Base-by-base conservation (phyloP, 2,797 vertebrate species). In the Hephaestus fuliginosus region DNA sequence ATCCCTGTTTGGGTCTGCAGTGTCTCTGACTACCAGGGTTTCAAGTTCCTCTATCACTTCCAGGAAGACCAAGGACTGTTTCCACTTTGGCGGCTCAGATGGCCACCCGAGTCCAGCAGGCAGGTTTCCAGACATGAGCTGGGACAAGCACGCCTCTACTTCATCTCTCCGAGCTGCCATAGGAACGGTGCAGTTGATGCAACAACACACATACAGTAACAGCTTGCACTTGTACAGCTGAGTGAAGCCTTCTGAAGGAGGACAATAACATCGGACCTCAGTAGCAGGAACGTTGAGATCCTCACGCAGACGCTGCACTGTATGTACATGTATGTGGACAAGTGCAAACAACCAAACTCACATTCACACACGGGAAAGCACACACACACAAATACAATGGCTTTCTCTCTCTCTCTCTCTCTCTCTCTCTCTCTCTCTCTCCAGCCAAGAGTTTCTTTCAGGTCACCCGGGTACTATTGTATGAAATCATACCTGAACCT, bases 91-190 rank as follows among this genome's bases (percentile, higher is more conserved):
- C 80, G 76, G 77, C 49, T 83, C 58, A 70, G 68, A 74, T 20
- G 44, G 55, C 73, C 75, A 28, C 60, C 20, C 2, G 36, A 78
- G 66, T 91, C 82, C 80, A 86, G 71, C 81, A 73, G 91, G 89
- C 90, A 48, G 28, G 39, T 82, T 82, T 91, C 87, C 91, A 91
- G 83, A 73, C 81, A 73, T 83, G 68, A 85, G 79, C 74, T 81
- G 78, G 74, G 76, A 82, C 33, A 1, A 60, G 28, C 53, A 57
- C 67, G 70, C 36, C 69, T 80, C 57, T 64, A 64, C 76, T 80
- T 88, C 87, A 83, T 82, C 82, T 82, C 67, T 81, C 51, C 11
- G 70, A 70, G 58, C 78, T 83, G 81, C 83, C 76, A 78, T 81
- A 75, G 67, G 72, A 88, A 86, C 87, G 2, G 14, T 22, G 55